Evolutionary conservation across 2,113 vertebrate genomes (phyloP), one percentile per base, ranked within the genome.

Genomic region (Pelobates fuscus): DNA sequence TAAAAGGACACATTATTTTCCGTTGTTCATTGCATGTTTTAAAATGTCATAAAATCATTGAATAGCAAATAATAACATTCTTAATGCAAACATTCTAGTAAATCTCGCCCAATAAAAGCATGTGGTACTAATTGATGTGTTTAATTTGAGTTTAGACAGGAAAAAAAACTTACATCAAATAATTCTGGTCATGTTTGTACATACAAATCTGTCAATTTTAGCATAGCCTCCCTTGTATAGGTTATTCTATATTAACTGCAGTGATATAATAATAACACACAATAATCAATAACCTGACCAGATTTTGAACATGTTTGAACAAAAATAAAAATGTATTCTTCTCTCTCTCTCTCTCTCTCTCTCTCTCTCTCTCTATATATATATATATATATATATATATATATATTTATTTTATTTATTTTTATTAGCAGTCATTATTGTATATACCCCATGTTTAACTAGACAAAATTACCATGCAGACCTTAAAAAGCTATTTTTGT

Each of bases 21-120:
- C n/a, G n/a, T n/a, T n/a, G n/a, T n/a, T n/a, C n/a, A n/a, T n/a
- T n/a, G n/a, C n/a, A n/a, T n/a, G n/a, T n/a, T n/a, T n/a, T n/a
- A n/a, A n/a, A n/a, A n/a, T n/a, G n/a, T n/a, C n/a, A n/a, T n/a
- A n/a, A n/a, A n/a, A n/a, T n/a, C n/a, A n/a, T n/a, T n/a, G n/a
- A n/a, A n/a, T n/a, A n/a, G n/a, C n/a, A n/a, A n/a, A n/a, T n/a
- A n/a, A n/a, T n/a, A n/a, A n/a, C n/a, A 49, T 14, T 8, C 17
- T 86, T 83, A 89, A 88, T 85, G 87, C 85, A 32, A 46, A 65
- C 5, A 43, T 58, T 71, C 81, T 79, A 78, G 80, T 84, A 86
- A 87, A 87, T 85, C 82, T 78, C 78, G 82, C 79, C 83, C 85
- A 84, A 87, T 87, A 87, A 87, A 85, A 89, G 79, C 77, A 78